A percentile compares a stretch with the other conserved stretches of the same genome.
phyloP scores from a whole-genome alignment of 2,888 invertebrate species.

The Harmothoe impar region DNA sequence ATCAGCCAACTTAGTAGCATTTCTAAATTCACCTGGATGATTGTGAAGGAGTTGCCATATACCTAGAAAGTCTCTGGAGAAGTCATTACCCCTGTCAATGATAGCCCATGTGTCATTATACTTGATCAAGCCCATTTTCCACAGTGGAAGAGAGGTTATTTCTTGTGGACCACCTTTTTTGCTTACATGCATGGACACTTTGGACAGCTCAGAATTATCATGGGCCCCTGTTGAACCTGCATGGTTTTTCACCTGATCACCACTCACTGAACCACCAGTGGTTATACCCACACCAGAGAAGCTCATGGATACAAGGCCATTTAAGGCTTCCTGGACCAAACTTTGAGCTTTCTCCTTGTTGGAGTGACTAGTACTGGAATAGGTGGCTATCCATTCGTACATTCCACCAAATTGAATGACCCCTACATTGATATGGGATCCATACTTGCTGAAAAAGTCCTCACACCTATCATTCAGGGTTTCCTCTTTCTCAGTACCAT shows the following conservation, averaged over 20 bases:
- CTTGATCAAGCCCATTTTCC: constrained; percentile 40
- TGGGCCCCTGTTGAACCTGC: not conserved
- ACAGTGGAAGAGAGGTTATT: constrained; percentile 3
- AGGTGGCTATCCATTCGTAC: constrained; percentile 41
- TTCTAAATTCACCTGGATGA: not conserved
- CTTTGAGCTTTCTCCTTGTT: constrained; percentile 19
- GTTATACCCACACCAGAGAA: constrained; percentile 26
- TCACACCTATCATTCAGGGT: not conserved
- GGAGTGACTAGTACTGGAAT: constrained; percentile 2
- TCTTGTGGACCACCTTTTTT: constrained; percentile 46
- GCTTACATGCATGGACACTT: constrained; percentile 16
- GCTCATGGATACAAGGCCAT: constrained; percentile 26
- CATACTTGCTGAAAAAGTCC: constrained; percentile 13
- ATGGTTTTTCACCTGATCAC: constrained; percentile 44
- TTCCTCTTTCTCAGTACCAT: not conserved
- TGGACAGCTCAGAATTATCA: constrained; percentile 21
- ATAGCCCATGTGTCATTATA: constrained; percentile 47
- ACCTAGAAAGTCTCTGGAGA: constrained; percentile 12
- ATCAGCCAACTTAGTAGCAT: constrained; percentile 18
- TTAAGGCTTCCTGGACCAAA: constrained; percentile 14
- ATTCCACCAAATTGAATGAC: constrained; percentile 22
- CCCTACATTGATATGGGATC: constrained; percentile 32
- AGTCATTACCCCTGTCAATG: constrained; percentile 41
- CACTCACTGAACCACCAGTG: not conserved
- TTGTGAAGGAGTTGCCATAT: constrained; percentile 1